These are phyloP conservation scores for Eupeodes luniger DNA, from an alignment of 2,888 invertebrate genomes.

Conservation along the genomic window DNA sequence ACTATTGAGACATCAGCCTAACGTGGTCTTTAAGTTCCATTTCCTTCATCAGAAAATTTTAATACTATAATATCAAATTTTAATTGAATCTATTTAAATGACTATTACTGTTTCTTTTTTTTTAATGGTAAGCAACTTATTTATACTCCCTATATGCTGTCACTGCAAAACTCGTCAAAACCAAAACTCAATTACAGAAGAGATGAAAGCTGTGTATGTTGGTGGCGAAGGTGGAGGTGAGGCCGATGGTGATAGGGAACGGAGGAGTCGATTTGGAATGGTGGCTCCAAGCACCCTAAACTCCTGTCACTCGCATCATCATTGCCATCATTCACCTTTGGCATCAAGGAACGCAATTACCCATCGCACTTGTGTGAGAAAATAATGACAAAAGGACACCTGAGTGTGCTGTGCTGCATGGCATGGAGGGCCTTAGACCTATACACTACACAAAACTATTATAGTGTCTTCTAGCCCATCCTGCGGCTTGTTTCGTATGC, in stretches of 20 bases:
- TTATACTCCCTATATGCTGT: conserved; percentile 42
- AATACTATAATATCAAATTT: background rate
- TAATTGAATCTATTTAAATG: conserved; percentile 25
- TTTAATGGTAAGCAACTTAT: conserved; percentile 25
- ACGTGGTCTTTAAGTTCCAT: no score
- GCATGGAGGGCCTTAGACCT: conserved; percentile 5
- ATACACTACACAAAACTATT: background rate
- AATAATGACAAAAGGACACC: conserved; percentile 73
- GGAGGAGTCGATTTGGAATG: background rate
- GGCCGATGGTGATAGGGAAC: background rate
- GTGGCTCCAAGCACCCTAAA: conserved; percentile 34
- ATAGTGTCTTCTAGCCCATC: conserved; percentile 14
- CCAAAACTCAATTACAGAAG: conserved; percentile 70
- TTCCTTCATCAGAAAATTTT: no score
- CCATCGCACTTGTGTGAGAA: conserved; percentile 71
- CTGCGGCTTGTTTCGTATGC: conserved; percentile 12
- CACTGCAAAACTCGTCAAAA: conserved; percentile 66
- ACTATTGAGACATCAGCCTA: no score
- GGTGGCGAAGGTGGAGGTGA: background rate
- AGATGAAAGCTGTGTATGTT: conserved; percentile 36
- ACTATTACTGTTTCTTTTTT: background rate
- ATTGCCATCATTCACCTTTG: conserved; percentile 68
- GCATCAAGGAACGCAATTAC: conserved; percentile 65
- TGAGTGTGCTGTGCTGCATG: conserved; percentile 48
- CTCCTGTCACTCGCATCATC: conserved; percentile 67